phyloP scores from a whole-genome alignment of 2,888 invertebrate species.

The Unio pictorum region DNA sequence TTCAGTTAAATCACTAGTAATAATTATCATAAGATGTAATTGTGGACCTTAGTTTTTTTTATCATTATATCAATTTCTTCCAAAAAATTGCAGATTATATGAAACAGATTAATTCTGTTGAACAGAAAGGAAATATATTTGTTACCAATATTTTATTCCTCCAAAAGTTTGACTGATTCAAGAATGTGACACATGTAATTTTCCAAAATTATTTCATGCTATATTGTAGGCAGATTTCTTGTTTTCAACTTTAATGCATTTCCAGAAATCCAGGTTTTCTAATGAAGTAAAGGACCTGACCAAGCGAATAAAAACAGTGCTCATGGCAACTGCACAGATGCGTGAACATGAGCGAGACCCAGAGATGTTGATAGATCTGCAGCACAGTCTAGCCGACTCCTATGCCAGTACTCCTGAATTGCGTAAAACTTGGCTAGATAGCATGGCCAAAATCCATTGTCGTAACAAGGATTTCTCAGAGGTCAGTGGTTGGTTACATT shows the following conservation, averaged over 20 bases:
- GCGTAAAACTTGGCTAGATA: slow-evolving; percentile 95
- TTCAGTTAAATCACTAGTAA: no score
- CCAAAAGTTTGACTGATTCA: no score
- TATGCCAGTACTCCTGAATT: slow-evolving; percentile 92
- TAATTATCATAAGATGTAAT: no score
- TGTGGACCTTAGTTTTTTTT: no score
- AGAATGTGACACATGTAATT: no score
- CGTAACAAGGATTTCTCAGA: slow-evolving; percentile 90
- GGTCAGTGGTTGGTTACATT: slow-evolving; percentile 73
- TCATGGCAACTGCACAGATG: slow-evolving; percentile 95
- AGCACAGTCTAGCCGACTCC: slow-evolving; percentile 92
- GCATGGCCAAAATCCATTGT: slow-evolving; percentile 88
- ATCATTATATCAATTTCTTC: no score
- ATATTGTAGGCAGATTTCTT: no score
- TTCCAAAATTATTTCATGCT: neutral
- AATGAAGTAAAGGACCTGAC: slow-evolving; percentile 94
- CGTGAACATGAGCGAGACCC: slow-evolving; percentile 92
- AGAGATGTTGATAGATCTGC: slow-evolving; percentile 91
- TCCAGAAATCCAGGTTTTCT: slow-evolving; percentile 80
- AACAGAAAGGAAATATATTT: no score
- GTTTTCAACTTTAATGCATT: slow-evolving; percentile 8
- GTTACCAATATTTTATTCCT: no score
- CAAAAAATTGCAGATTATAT: no score
- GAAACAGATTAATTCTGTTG: no score
- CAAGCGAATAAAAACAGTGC: slow-evolving; percentile 91